Conservation (phyloP, 2,888 invertebrate species). For the Pandemis cinnamomeana region DNA sequence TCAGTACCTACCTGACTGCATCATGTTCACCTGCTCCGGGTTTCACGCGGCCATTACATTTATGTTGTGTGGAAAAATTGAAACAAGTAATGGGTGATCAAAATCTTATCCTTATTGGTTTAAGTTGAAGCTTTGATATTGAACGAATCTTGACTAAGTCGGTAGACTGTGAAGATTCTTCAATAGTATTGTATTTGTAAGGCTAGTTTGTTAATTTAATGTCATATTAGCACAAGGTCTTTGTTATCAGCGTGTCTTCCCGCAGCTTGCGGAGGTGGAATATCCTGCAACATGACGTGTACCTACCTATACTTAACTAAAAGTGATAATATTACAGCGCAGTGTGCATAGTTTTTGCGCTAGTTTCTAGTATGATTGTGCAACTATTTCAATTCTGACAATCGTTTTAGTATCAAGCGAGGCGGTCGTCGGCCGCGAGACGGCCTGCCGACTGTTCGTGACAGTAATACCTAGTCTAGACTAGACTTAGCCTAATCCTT, state of each 20-base stretch:
- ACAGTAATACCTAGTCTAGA: conserved; percentile 46
- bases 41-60: no score
- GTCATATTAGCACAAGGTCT: background rate
- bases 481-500: conserved; percentile 48
- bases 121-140: no score
- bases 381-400: background rate
- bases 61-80: no score
- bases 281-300: background rate
- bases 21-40: no score
- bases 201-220: background rate
- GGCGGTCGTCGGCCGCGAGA: background rate
- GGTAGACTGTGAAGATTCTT: no score
- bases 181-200: no score
- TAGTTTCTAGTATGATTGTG: conserved; percentile 1
- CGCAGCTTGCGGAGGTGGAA: background rate
- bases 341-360: background rate
- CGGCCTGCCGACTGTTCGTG: conserved; percentile 1
- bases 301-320: no score
- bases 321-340: no score
- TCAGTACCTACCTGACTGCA: no score
- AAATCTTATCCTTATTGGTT: no score
- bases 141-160: no score
- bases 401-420: background rate
- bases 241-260: background rate
- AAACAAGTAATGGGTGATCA: no score